Base-by-base conservation (phyloP, 2,888 invertebrate genomes). In the Dromius quadrimaculatus region DNA sequence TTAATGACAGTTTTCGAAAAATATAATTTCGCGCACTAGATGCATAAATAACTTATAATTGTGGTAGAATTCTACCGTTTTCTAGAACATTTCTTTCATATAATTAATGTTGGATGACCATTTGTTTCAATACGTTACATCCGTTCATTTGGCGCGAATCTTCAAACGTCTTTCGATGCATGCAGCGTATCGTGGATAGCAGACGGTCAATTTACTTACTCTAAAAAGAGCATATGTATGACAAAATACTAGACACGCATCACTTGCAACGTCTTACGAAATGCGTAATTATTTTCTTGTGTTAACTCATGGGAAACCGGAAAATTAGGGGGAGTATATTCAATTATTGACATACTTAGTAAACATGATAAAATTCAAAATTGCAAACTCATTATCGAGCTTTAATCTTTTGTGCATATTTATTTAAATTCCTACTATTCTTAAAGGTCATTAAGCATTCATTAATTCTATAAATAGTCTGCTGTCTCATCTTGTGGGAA, bases 161-260 rank as follows among this genome's bases (percentile, higher is more conserved):
- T n/a, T n/a, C n/a, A n/a, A n/a, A n/a, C n/a, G n/a, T 36, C 36
- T 34, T 17, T 20, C 15, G 28, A 43, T 5, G 20, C 66, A 57
- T 2, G 23, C 34, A 66, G 57, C 57, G 57, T 57, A 43, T 57
- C 66, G 17, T 61, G 23, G 20, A 54, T 41, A 41, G 36, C 65
- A 65, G 32, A 65, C 65, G 65, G 54, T 66, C 57, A 22, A 32
- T 22, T 15, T 19, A 36, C 43, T 32, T 47, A 20, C 50, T 50
- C 28, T 64, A 47, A n/a, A 32, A 36, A 19, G 19, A 50, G 34
- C 65, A 65, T 50, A 65, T 65, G 65, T 62, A 23, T 65, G 50
- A 65, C 65, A 54, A 65, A 34, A 50, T 20, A 20, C 20, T 50
- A 8, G 65, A 65, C 38, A 65, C 54, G 65, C 54, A 34, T 65